These are phyloP conservation scores for Drosophila persimilis DNA, from an alignment of 1,140 invertebrate genomes.

Conservation along the genomic window DNA sequence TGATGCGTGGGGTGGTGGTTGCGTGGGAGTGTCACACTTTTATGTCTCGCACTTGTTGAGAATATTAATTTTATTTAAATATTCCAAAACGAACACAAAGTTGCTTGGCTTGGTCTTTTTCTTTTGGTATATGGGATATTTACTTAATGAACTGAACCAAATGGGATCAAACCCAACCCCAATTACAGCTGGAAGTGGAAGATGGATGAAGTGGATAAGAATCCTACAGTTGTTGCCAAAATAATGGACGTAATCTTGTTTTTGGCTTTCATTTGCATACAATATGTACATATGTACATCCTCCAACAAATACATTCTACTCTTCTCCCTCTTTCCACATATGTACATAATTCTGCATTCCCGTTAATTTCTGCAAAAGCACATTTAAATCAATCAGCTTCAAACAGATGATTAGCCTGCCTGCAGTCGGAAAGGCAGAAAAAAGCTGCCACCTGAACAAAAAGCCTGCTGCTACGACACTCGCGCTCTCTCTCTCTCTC, in stretches of 20 bases:
- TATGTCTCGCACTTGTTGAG: constrained; percentile 70
- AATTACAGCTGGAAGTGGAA: background rate
- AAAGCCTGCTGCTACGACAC: constrained; percentile 29
- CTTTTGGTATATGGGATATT: constrained; percentile 32
- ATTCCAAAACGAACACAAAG: constrained; percentile 55
- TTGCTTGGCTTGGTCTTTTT: background rate
- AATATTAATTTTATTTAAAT: constrained; percentile 79
- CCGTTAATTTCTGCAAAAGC: too few relatives aligned
- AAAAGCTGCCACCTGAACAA: background rate
- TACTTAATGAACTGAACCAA: constrained; percentile 37
- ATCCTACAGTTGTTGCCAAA: background rate
- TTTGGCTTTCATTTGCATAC: background rate
- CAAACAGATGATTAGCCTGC: constrained; percentile 11
- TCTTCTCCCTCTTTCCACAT: too few relatives aligned
- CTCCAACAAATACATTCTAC: background rate
- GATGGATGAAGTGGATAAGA: constrained; percentile 5
- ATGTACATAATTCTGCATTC: too few relatives aligned
- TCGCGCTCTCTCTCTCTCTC: background rate
- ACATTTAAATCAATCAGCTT: constrained; percentile 1
- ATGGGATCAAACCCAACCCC: constrained; percentile 32
- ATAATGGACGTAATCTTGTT: background rate
- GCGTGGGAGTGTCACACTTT: constrained; percentile 52
- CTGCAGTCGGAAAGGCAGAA: background rate
- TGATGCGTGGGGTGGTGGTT: constrained; percentile 26
- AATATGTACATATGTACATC: too few relatives aligned